Conservation (phyloP, 2,797 vertebrate species). For the Siniperca scherzeri region DNA sequence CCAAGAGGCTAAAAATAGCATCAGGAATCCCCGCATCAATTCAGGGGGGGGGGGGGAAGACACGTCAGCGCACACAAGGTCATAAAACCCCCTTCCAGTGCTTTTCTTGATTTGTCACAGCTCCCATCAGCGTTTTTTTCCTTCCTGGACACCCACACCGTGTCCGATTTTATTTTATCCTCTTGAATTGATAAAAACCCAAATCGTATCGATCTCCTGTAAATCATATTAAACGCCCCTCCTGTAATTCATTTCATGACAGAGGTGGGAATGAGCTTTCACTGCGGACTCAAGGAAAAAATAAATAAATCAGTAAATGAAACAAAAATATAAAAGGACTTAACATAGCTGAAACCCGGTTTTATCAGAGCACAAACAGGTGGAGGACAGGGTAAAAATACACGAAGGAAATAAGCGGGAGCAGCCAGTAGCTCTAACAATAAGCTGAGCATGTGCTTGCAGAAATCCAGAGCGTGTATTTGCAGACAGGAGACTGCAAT, state of each 20-base stretch:
- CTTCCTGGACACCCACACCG: slow-evolving; percentile 16
- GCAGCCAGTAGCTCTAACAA: slow-evolving; percentile 65
- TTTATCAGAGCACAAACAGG: slow-evolving; percentile 48
- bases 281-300: neutral
- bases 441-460: slow-evolving; percentile 57
- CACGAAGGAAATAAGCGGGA: slow-evolving; percentile 43
- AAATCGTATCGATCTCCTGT: slow-evolving; percentile 52
- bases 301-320: neutral
- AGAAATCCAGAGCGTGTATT: slow-evolving; percentile 54
- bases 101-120: slow-evolving; percentile 67
- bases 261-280: slow-evolving; percentile 40
- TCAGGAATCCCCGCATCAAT: slow-evolving; percentile 88
- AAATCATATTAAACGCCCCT: slow-evolving; percentile 62
- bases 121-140: slow-evolving; percentile 40
- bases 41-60: slow-evolving; percentile 60
- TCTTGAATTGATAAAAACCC: slow-evolving; percentile 47
- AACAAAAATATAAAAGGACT: slow-evolving; percentile 6
- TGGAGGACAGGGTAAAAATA: slow-evolving; percentile 47
- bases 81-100: slow-evolving; percentile 66
- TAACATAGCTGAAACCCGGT: neutral
- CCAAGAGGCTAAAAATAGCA: slow-evolving; percentile 85
- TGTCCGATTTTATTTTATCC: slow-evolving; percentile 60
- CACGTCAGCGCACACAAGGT: slow-evolving; percentile 78
- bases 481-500: slow-evolving; percentile 57
- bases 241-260: slow-evolving; percentile 46